These are phyloP conservation scores for Bradynema listronoti DNA, from an alignment of 1,140 invertebrate genomes.

Conservation along the genomic window DNA sequence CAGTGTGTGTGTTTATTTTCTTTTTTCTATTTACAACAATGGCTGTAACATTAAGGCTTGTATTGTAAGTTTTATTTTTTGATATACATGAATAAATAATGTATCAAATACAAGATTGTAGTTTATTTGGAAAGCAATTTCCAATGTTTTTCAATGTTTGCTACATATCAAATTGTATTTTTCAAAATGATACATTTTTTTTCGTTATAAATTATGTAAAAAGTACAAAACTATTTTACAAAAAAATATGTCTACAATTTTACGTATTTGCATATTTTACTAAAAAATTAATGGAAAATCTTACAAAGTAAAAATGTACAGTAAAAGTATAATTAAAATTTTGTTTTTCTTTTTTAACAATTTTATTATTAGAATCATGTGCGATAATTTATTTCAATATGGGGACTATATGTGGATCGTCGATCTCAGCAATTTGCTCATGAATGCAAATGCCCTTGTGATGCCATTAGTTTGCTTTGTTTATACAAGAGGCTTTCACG, in stretches of 20 bases:
- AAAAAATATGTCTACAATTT: too few species aligned
- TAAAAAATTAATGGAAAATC: too few species aligned
- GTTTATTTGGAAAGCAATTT: neutral
- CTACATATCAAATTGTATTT: neutral
- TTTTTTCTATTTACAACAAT: constrained; percentile 40
- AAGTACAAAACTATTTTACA: too few species aligned
- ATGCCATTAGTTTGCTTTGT: constrained; percentile 41
- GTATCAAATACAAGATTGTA: neutral
- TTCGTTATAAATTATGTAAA: too few species aligned
- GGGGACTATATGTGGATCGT: constrained; percentile 27
- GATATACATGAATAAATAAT: constrained; percentile 9
- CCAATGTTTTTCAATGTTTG: neutral
- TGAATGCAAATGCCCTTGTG: constrained; percentile 30
- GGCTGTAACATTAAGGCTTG: constrained; percentile 21
- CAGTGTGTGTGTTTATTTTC: constrained; percentile 30
- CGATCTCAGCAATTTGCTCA: constrained; percentile 33
- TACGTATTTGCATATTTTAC: too few species aligned
- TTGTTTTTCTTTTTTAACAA: neutral
- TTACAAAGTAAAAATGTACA: too few species aligned
- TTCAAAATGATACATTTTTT: too few species aligned
- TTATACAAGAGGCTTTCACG: constrained; percentile 35
- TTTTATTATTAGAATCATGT: constrained; percentile 14
- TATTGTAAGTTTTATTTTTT: constrained; percentile 24
- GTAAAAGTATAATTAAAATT: too few species aligned
- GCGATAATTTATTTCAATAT: constrained; percentile 22